Evolutionary conservation across 2,797 vertebrate species (phyloP), one percentile per base, ranked within the genome.

Genomic region (Phaenicophaeus curvirostris): DNA sequence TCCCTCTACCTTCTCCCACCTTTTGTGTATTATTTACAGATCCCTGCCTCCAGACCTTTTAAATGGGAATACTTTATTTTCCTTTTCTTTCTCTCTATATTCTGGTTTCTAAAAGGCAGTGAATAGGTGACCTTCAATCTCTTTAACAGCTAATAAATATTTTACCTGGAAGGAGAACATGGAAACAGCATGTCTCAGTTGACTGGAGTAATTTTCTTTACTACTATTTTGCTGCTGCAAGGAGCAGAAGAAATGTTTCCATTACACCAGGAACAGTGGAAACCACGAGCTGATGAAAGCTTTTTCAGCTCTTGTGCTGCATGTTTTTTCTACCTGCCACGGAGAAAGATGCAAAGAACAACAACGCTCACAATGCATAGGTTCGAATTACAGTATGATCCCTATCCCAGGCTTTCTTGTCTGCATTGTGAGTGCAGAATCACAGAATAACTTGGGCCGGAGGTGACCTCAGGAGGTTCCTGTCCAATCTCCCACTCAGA

Each of bases 121-220:
- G 54, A 90, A 91, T 18, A 9, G 18, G 28, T 83, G 44, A 74
- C 73, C 79, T 86, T 86, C 73, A 77, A 68, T 83, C 76, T 57
- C 39, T 89, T 91, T 65, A 88, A 65, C 30, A 54, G 50, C 41
- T 87, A 91, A 89, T 89, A 92, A 95, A 91, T 95, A 95, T 92
- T 92, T 87, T 42, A 94, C 57, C 76, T 91, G 62, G 65, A 93
- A 77, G 85, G n/a, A 91, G 1, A 19, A 72, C 42, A 39, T 72
- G 66, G 80, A 88, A 94, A 81, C 76, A 80, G 37, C 37, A 17
- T 62, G 50, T 75, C 85, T 92, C 82, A 48, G 66, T 31, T 85
- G 57, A 91, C 62, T 62, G 73, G 4, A 83, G 58, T 85, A 87
- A 85, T 89, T 87, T 92, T 85, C 75, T 80, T 85, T 50, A 83